phyloP scores from a whole-genome alignment of 2,797 vertebrate genomes.

The Lacerta agilis region DNA sequence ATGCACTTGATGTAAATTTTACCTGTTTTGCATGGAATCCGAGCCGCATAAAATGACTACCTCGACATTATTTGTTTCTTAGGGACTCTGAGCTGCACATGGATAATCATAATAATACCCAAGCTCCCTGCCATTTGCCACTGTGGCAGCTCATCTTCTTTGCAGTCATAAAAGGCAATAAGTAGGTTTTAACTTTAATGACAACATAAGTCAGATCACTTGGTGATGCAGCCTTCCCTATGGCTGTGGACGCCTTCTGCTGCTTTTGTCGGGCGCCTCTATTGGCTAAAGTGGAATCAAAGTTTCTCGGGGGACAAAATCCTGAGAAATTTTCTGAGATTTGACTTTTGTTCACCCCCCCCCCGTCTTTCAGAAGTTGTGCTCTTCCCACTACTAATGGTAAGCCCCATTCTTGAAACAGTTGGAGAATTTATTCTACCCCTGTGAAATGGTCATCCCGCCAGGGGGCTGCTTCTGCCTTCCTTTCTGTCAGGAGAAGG shows the following conservation, averaged over 20 bases:
- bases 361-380: neutral
- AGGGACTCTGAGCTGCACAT: neutral
- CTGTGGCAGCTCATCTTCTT: neutral
- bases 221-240: accelerated
- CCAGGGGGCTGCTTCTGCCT: no score
- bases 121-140: neutral
- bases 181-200: neutral
- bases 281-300: neutral
- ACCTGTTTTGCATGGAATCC: neutral
- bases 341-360: neutral
- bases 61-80: slow-evolving; percentile 6
- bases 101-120: neutral
- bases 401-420: neutral
- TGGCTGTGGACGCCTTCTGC: neutral
- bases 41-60: neutral
- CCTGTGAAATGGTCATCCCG: neutral
- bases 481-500: no score
- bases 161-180: neutral
- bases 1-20: neutral
- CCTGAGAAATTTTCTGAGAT: neutral
- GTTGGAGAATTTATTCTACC: no score
- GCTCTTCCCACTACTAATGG: neutral
- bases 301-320: neutral
- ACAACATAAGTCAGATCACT: neutral
- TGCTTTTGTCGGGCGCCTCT: accelerated